A percentile compares a stretch with the other conserved stretches of the same genome.
phyloP scores from a whole-genome alignment of 2,113 vertebrate species.

The Chiloscyllium plagiosum region DNA sequence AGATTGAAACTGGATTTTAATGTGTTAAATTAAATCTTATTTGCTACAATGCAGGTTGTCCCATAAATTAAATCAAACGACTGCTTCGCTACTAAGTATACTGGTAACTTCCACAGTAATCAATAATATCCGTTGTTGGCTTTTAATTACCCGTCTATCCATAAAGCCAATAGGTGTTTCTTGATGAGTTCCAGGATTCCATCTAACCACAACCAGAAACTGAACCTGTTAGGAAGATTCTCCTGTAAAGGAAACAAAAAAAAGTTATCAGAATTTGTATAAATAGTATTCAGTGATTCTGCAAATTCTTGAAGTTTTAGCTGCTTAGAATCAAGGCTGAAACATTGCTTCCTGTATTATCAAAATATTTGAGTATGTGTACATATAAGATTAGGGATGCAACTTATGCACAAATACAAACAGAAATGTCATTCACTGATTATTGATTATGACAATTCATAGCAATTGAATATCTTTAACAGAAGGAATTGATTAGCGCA shows the following conservation, averaged over 20 bases:
- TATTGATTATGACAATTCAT: not conserved
- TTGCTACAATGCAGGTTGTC: not conserved
- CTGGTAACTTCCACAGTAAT: too few relatives aligned
- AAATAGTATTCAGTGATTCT: not conserved
- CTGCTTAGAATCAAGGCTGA: not conserved
- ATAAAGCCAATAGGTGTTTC: conserved; percentile 90
- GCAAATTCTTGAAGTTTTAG: not conserved
- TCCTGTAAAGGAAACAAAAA: conserved; percentile 58
- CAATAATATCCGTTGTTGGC: too few relatives aligned
- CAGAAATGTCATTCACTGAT: not conserved
- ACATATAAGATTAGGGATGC: too few relatives aligned
- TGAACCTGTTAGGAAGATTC: conserved; percentile 84
- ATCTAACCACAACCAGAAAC: conserved; percentile 94
- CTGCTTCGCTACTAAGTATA: not conserved
- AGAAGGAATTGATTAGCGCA: too few relatives aligned
- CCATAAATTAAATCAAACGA: not conserved
- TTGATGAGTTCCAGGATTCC: conserved; percentile 94
- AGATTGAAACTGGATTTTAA: not conserved
- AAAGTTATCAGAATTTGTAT: not conserved
- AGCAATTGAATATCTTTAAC: not conserved
- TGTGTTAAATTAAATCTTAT: not conserved
- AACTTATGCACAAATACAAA: not conserved
- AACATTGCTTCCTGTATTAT: not conserved
- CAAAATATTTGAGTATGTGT: not conserved
- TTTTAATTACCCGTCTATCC: conserved; percentile 83